Percentiles rank a stretch among this genome's conserved stretches.
Conservation (phyloP, 2,113 vertebrate genomes). For the Quiscalus mexicanus region DNA sequence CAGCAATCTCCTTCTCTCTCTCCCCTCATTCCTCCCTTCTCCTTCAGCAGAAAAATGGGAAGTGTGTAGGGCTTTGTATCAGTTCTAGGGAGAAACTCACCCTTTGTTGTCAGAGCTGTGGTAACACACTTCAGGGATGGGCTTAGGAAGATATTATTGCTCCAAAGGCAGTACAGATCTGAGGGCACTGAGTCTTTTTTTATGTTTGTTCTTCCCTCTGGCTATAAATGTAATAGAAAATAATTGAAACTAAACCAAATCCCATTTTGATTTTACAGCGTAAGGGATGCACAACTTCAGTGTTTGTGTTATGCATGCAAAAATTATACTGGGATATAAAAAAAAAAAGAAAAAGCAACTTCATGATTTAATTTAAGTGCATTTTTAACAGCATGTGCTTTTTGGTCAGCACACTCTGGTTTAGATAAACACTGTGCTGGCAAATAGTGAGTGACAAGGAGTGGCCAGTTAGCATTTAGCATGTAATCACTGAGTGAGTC, state of each 20-base stretch:
- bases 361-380: not conserved
- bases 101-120: not conserved
- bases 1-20: not conserved
- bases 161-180: not conserved
- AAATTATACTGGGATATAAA: not conserved
- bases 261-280: not conserved
- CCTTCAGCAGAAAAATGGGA: not conserved
- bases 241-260: not conserved
- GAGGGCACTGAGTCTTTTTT: not conserved
- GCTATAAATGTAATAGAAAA: not conserved
- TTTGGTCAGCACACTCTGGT: conserved; percentile 18
- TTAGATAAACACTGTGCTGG: conserved; percentile 46
- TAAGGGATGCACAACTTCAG: not conserved
- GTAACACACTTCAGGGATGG: not conserved
- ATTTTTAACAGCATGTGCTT: conserved; percentile 23
- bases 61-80: not conserved
- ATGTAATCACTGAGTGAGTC: conserved; percentile 47
- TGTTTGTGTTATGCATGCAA: not conserved
- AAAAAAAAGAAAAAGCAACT: not conserved
- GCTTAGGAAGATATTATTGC: not conserved
- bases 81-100: not conserved
- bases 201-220: not conserved
- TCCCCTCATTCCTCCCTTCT: not conserved
- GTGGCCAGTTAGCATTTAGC: conserved; percentile 34
- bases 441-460: conserved; percentile 61